Conservation (phyloP, 2,797 vertebrate species). For the Xiphorhynchus erythropygius region DNA sequence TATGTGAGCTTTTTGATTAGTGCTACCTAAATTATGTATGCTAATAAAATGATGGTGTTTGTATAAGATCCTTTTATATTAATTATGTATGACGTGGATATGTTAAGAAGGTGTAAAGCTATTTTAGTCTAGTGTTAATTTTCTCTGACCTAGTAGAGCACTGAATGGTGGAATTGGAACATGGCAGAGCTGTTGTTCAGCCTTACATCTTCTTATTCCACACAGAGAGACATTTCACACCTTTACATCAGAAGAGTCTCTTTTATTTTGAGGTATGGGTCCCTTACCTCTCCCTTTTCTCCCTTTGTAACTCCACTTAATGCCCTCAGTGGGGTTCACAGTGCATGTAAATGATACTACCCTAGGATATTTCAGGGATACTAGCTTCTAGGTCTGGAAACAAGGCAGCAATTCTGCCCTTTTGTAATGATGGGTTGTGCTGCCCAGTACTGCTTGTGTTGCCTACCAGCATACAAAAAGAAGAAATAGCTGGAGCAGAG, state of each 20-base stretch:
- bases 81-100: background rate
- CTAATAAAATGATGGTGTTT: background rate
- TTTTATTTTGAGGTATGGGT: background rate
- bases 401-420: background rate
- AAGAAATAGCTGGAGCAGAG: background rate
- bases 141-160: background rate
- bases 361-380: background rate
- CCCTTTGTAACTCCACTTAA: background rate
- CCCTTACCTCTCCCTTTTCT: background rate
- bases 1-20: background rate
- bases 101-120: background rate
- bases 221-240: background rate
- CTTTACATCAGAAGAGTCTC: background rate
- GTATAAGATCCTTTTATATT: background rate
- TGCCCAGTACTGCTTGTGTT: background rate
- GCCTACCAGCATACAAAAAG: background rate
- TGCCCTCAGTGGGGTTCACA: background rate
- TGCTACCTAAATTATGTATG: background rate
- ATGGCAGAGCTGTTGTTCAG: background rate
- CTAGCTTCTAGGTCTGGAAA: background rate
- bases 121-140: background rate
- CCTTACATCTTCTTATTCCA: background rate
- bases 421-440: background rate
- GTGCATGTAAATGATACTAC: background rate
- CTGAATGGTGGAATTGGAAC: background rate